Conservation (phyloP, 2,113 vertebrate genomes). For the Hippocampus guttulatus region DNA sequence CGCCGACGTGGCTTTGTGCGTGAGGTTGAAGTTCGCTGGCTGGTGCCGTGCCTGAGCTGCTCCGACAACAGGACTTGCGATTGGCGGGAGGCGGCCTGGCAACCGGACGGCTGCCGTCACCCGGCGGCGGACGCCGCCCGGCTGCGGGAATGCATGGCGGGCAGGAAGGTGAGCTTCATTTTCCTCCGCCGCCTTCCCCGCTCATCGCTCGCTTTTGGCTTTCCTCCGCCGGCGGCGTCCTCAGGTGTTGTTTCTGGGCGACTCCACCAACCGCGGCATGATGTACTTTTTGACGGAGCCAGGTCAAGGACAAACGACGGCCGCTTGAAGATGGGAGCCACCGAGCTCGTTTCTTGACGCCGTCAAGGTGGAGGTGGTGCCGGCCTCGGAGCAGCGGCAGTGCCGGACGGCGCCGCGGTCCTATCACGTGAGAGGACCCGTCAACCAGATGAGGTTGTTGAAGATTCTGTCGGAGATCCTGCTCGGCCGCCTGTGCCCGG, state of each 20-base stretch:
- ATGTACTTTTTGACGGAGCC: conserved; percentile 97
- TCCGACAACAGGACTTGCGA: conserved; percentile 95
- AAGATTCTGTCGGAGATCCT: conserved; percentile 97
- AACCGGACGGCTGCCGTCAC: conserved; percentile 80
- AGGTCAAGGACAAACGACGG: too few species aligned
- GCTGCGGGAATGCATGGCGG: conserved; percentile 81
- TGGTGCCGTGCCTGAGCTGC: conserved; percentile 93
- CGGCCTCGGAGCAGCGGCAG: conserved; percentile 33
- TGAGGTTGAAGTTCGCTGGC: conserved; percentile 80
- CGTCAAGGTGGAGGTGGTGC: conserved; percentile 81
- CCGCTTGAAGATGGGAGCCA: not conserved
- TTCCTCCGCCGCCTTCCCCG: too few species aligned
- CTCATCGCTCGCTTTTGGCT: too few species aligned
- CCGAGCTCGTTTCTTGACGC: not conserved
- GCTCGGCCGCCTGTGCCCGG: conserved; percentile 85
- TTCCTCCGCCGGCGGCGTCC: too few species aligned
- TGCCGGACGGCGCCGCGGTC: conserved; percentile 53
- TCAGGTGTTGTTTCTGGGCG: conserved; percentile 91
- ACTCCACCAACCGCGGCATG: conserved; percentile 95
- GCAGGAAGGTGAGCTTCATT: conserved; percentile 88
- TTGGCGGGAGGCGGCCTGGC: conserved; percentile 91
- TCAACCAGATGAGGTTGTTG: conserved; percentile 95
- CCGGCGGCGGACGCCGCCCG: conserved; percentile 66
- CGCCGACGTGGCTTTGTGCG: conserved; percentile 1
- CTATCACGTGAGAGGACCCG: conserved; percentile 85